Base-by-base conservation (phyloP, 2,113 vertebrate species). In the Prunella himalayana region DNA sequence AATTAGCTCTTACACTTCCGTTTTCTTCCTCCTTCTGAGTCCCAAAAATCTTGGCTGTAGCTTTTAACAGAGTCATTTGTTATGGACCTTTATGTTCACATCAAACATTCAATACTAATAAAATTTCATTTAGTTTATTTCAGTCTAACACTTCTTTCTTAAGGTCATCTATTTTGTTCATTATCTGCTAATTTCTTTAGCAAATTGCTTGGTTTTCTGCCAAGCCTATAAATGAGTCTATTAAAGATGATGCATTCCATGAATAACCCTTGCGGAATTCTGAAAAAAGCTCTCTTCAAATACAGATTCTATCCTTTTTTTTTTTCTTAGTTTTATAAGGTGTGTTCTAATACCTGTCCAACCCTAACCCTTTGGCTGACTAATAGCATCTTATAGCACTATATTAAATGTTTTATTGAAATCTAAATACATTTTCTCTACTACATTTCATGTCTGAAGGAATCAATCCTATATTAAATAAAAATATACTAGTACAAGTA, bases 361-460 rank as follows among this genome's bases (percentile, higher is more conserved):
- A 7, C 4, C 14, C 23, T 80, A 83, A 72, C 18, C 22, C 39
- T 73, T 61, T 92, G 66, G 9, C n/a, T 77, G 75, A 92, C 18
- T 63, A 90, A 88, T 30, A 65, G 5, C 23, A 80, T 37, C 75
- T 86, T 56, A 42, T 24, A 91, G 16, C 57, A 88, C 31, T 47
- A 15, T 57, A 69, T 82, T 90, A 93, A 94, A 72, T 92, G 73
- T 88, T 94, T 90, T 81, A 86, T 39, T 63, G 42, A 86, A 86
- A 41, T 63, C 79, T 65, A 88, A 83, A 72, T 11, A 35, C 11
- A 53, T 93, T 88, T 82, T 5, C 20, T 90, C 35, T 82, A 69
- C 41, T 51, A 59, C 33, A 65, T 88, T 76, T 92, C 45, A 73
- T 72, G 65, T 76, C 66, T 92, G 75, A 93, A 90, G 50, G 56